Evolutionary conservation across 2,888 invertebrate genomes (phyloP).

Genomic region (Meloe dianella): DNA sequence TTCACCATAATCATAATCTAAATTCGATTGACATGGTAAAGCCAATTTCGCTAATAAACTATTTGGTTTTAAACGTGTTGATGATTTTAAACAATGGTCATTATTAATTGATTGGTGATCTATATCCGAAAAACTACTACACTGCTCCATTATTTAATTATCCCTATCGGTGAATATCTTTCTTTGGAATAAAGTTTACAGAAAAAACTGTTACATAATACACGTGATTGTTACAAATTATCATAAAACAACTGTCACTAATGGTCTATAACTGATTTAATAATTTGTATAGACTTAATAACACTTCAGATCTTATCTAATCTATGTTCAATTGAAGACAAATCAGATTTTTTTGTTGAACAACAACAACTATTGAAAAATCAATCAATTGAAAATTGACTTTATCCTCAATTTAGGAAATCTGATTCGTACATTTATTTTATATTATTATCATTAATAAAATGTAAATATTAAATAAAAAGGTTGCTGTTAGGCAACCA

Average conservation of each 20-base stretch:
- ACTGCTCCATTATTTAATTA: neutral
- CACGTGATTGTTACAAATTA: neutral
- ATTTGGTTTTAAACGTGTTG: constrained; percentile 34
- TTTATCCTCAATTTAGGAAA: too few species aligned
- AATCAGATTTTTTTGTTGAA: neutral
- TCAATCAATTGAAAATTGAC: too few species aligned
- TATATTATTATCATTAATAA: too few species aligned
- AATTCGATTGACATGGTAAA: constrained; percentile 45
- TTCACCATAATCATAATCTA: constrained; percentile 68
- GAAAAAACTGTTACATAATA: neutral
- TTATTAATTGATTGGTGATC: neutral
- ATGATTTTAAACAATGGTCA: constrained; percentile 7
- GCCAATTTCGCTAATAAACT: constrained; percentile 46
- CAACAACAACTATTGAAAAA: neutral
- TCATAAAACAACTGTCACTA: neutral
- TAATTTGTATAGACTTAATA: neutral
- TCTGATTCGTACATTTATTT: too few species aligned
- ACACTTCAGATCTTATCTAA: constrained; percentile 5
- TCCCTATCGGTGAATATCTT: neutral
- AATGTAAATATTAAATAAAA: neutral
- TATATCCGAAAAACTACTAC: neutral
- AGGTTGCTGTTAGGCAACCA: neutral
- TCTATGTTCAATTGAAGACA: neutral
- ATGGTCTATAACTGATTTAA: neutral
- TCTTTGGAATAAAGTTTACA: neutral